phyloP scores from a whole-genome alignment of 2,888 invertebrate genomes.

The Arctia plantaginis region DNA sequence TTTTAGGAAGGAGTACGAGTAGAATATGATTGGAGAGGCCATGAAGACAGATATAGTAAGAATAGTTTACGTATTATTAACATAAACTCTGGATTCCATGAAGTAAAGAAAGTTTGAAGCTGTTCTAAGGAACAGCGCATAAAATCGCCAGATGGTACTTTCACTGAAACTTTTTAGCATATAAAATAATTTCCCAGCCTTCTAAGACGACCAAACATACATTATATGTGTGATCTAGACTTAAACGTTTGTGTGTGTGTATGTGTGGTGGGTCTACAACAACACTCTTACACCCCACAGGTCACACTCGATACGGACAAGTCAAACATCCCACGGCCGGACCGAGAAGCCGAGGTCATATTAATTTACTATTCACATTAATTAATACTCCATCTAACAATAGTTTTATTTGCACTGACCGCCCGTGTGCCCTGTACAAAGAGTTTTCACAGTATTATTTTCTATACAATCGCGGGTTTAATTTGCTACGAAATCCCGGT shows the following conservation, averaged over 20 bases:
- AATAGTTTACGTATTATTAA: no score
- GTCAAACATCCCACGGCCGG: constrained; percentile 44
- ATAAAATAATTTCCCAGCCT: not conserved
- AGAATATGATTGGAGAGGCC: no score
- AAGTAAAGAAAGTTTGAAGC: no score
- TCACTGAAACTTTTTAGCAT: no score
- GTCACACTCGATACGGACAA: constrained; percentile 45
- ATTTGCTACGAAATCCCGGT: constrained; percentile 67
- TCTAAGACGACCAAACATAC: not conserved
- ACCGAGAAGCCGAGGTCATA: constrained; percentile 58
- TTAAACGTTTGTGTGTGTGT: not conserved
- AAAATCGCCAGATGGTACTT: no score
- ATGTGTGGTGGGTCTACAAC: constrained; percentile 17
- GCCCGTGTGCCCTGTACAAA: constrained; percentile 66
- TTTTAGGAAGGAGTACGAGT: no score
- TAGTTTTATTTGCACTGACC: constrained; percentile 76
- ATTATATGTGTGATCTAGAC: not conserved
- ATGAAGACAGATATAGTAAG: no score
- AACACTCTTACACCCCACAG: constrained; percentile 20
- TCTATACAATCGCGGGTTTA: constrained; percentile 78
- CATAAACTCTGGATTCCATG: no score
- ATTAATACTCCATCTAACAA: constrained; percentile 75
- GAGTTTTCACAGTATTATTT: constrained; percentile 74
- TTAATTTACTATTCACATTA: constrained; percentile 74
- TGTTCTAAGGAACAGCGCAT: no score